Percentiles rank a stretch among this genome's conserved stretches.
These are phyloP conservation scores for Stenoptilia bipunctidactyla DNA, from an alignment of 2,888 invertebrate genomes.

Conservation along the genomic window DNA sequence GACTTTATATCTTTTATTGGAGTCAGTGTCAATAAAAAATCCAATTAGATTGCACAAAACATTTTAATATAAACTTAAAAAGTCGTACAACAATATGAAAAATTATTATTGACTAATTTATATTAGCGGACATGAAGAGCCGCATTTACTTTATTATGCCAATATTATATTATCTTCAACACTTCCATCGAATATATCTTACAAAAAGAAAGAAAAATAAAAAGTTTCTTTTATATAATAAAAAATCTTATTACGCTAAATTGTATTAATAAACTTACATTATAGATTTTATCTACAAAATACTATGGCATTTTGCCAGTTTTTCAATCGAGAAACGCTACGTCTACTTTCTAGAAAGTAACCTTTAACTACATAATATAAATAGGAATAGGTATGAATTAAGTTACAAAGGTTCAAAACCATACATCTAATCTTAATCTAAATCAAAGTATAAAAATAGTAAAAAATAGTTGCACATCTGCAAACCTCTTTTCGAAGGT, in stretches of 20 bases:
- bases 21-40: too few relatives aligned
- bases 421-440: conserved; percentile 67
- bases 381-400: conserved; percentile 39
- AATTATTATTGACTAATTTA: conserved; percentile 84
- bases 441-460: conserved; percentile 71
- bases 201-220: conserved; percentile 68
- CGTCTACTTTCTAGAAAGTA: conserved; percentile 24
- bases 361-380: conserved; percentile 53
- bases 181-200: conserved; percentile 71
- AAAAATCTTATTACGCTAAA: conserved; percentile 68
- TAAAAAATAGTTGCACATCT: conserved; percentile 69
- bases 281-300: conserved; percentile 72
- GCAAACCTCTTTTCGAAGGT: not conserved
- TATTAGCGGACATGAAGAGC: conserved; percentile 77
- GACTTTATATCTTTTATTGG: too few relatives aligned
- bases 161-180: conserved; percentile 76
- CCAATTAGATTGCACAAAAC: conserved; percentile 79
- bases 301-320: conserved; percentile 63
- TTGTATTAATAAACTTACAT: conserved; percentile 67
- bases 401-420: conserved; percentile 29
- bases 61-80: conserved; percentile 91
- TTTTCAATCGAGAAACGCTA: conserved; percentile 50
- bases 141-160: conserved; percentile 77
- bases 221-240: conserved; percentile 61
- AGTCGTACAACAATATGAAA: conserved; percentile 89